Conservation (phyloP, 2,888 invertebrate genomes). For the Theretra japonica region DNA sequence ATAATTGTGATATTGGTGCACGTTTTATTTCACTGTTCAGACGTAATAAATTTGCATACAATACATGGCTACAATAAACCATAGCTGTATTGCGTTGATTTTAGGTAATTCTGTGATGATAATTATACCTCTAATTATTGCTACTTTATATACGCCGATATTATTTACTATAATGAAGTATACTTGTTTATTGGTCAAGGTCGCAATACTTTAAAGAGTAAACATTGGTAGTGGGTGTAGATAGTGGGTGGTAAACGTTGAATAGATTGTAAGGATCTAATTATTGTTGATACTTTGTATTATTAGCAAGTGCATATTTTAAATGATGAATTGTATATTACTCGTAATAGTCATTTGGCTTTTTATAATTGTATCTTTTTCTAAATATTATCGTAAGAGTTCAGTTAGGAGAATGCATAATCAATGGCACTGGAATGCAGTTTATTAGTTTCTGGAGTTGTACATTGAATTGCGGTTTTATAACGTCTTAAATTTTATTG, state of each 20-base stretch:
- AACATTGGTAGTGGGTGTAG: constrained; percentile 20
- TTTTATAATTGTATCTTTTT: background rate
- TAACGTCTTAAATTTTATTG: too few species aligned
- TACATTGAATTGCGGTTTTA: too few species aligned
- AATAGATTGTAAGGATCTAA: background rate
- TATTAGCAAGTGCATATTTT: background rate
- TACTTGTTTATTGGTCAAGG: constrained; percentile 26
- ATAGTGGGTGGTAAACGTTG: constrained; percentile 18
- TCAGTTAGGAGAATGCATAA: too few species aligned
- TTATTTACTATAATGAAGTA: background rate
- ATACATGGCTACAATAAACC: background rate
- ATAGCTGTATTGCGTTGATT: background rate
- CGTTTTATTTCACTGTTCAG: constrained; percentile 13
- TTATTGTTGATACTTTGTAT: background rate
- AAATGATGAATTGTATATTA: background rate
- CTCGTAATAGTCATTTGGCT: too few species aligned
- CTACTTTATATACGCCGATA: background rate
- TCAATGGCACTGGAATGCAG: too few species aligned
- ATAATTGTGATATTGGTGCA: constrained; percentile 10
- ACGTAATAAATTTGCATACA: constrained; percentile 21
- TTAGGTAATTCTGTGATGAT: background rate
- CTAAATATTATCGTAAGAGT: background rate
- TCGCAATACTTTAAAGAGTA: constrained; percentile 8
- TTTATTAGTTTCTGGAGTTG: too few species aligned
- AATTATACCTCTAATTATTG: background rate